These are phyloP conservation scores for Ceratina japonica DNA, from an alignment of 1,140 invertebrate genomes.

Conservation along the genomic window DNA sequence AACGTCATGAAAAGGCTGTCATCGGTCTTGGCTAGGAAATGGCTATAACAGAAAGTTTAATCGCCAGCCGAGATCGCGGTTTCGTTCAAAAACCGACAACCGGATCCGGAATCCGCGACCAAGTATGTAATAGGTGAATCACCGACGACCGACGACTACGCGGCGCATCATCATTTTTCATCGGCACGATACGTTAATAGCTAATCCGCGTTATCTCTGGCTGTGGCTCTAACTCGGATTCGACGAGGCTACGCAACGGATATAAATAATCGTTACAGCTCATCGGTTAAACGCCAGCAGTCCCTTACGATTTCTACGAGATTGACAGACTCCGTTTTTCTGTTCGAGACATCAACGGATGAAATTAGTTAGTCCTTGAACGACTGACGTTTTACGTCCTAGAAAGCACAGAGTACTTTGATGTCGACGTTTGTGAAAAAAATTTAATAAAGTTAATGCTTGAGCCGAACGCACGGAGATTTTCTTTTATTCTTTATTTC, in stretches of 20 bases:
- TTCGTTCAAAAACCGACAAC: conserved; percentile 63
- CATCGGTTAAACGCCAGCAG: conserved; percentile 38
- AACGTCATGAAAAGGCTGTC: too few relatives aligned
- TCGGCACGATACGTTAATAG: conserved; percentile 65
- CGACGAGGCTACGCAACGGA: conserved; percentile 40
- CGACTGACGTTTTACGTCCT: too few relatives aligned
- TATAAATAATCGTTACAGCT: conserved; percentile 56
- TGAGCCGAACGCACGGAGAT: too few relatives aligned
- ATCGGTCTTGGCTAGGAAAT: too few relatives aligned
- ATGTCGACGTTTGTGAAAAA: too few relatives aligned
- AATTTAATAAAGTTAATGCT: too few relatives aligned
- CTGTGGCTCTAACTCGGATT: conserved; percentile 50
- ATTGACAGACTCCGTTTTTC: background rate
- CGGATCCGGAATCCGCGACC: conserved; percentile 63
- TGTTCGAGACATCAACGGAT: background rate
- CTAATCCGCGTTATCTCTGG: conserved; percentile 51
- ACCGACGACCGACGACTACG: conserved; percentile 34
- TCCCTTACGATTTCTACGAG: conserved; percentile 14
- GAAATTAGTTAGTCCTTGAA: background rate
- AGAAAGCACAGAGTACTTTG: too few relatives aligned
- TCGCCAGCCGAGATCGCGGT: conserved; percentile 44
- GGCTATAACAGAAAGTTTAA: conserved; percentile 20
- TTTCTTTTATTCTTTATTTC: too few relatives aligned
- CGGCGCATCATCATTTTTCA: conserved; percentile 36
- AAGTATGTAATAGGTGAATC: conserved; percentile 55